Evolutionary conservation across 1,140 invertebrate species (phyloP).

Genomic region (Hycleus phaleratus): DNA sequence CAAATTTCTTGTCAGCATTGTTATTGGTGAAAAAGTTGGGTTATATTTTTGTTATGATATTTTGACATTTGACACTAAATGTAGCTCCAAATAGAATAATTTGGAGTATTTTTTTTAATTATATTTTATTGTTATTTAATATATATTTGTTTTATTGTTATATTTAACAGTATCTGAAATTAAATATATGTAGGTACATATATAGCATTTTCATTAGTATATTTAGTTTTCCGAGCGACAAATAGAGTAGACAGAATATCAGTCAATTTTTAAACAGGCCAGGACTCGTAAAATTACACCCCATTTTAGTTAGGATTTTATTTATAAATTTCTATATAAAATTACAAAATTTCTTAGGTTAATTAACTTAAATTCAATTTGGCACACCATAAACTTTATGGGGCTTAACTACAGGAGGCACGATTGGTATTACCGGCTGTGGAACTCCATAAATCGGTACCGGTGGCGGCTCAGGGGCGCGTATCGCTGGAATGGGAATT

Average conservation of each 20-base stretch:
- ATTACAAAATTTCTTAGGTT: not conserved
- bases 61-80: not conserved
- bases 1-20: constrained; percentile 8
- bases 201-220: no score
- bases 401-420: not conserved
- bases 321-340: not conserved
- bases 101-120: not conserved
- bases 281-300: no score
- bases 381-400: constrained; percentile 6
- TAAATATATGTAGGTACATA: no score
- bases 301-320: no score
- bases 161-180: no score
- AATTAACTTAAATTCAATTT: not conserved
- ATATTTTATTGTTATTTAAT: not conserved
- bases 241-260: no score
- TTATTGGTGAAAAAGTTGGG: constrained; percentile 1
- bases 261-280: no score
- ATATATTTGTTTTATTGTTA: not conserved
- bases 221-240: no score
- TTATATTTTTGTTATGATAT: not conserved
- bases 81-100: not conserved
- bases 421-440: not conserved
- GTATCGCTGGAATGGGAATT: no score
- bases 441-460: no score
- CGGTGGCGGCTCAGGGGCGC: no score